A percentile compares a stretch with the other conserved stretches of the same genome.
These are phyloP conservation scores for Parauchenoglanis punctatus DNA, from an alignment of 2,797 vertebrate genomes.

Conservation along the genomic window DNA sequence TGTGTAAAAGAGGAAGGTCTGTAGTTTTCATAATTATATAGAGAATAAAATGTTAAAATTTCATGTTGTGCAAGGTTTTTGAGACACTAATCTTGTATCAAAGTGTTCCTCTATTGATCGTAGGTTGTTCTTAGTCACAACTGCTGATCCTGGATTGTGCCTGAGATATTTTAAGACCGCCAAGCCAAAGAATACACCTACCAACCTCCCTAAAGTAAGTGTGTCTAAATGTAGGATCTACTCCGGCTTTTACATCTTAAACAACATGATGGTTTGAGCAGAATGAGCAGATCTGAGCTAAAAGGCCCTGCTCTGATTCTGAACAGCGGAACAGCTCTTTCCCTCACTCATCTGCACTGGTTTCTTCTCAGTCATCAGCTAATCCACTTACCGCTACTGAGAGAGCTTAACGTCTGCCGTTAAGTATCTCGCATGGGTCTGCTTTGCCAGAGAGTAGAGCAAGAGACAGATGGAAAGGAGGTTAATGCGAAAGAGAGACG, in stretches of 20 bases:
- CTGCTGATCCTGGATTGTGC: background rate
- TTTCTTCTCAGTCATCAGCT: conserved; percentile 29
- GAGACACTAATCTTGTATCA: background rate
- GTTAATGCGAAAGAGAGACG: conserved; percentile 26
- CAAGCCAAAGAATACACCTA: conserved; percentile 8
- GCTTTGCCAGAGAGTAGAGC: conserved; percentile 36
- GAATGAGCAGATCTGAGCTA: background rate
- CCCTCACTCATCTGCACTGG: background rate
- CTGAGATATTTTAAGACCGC: conserved; percentile 14
- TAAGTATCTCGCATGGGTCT: conserved; percentile 32
- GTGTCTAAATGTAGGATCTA: background rate
- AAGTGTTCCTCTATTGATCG: background rate
- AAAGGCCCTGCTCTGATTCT: background rate
- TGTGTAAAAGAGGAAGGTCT: background rate
- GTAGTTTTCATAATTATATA: background rate
- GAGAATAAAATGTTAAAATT: background rate
- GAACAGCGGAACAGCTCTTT: background rate
- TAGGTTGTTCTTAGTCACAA: background rate
- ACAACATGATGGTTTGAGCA: background rate
- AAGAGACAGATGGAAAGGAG: conserved; percentile 45
- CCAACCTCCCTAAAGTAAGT: background rate
- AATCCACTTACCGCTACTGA: conserved; percentile 47
- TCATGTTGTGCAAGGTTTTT: background rate
- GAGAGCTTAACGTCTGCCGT: conserved; percentile 37
- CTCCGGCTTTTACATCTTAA: background rate